Evolutionary conservation across 2,797 vertebrate species (phyloP).

Genomic region (Bradypus variegatus): DNA sequence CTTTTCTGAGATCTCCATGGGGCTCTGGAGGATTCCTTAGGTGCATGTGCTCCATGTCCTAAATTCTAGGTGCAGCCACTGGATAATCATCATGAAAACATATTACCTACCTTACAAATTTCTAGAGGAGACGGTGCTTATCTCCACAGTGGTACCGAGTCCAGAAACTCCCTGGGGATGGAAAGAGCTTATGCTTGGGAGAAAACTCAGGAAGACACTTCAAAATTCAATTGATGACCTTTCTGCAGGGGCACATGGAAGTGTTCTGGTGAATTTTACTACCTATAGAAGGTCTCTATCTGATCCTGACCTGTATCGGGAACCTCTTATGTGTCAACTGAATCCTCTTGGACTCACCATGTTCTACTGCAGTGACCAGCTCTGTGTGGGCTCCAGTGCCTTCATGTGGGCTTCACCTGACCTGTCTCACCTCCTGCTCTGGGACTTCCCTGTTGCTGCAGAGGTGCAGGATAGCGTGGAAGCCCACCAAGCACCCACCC

Average conservation of each 20-base stretch:
- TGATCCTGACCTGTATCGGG: neutral
- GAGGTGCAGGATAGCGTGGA: neutral
- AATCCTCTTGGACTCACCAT: neutral
- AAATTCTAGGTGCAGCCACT: neutral
- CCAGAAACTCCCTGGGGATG: neutral
- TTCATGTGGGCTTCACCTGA: neutral
- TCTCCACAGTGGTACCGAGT: neutral
- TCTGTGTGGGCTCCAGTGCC: neutral
- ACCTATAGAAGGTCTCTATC: neutral
- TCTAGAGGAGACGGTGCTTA: neutral
- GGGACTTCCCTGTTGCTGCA: neutral
- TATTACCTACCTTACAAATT: neutral
- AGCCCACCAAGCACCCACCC: neutral
- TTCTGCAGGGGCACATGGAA: neutral
- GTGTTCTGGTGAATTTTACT: neutral
- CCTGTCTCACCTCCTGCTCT: neutral
- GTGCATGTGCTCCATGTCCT: neutral
- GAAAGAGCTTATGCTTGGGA: neutral
- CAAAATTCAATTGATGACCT: neutral
- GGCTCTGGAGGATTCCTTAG: neutral
- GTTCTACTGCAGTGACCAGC: neutral
- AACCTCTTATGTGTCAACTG: neutral
- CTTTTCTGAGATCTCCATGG: conserved; percentile 3
- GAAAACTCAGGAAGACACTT: neutral
- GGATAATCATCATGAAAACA: neutral